These are phyloP conservation scores for Habroteleia sp. DNA, from an alignment of 2,888 invertebrate species.

Conservation along the genomic window DNA sequence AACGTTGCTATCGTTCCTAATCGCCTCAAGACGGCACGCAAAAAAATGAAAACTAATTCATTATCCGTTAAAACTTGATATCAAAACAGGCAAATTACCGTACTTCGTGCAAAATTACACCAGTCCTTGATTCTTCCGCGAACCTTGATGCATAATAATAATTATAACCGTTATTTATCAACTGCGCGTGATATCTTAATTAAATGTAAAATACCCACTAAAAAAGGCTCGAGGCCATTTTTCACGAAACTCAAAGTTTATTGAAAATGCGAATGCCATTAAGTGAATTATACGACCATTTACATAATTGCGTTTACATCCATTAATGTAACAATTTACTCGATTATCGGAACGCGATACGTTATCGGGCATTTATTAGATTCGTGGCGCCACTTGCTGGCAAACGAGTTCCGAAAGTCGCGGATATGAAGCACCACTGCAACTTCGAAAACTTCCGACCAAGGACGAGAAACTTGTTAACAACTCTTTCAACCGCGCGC, in stretches of 20 bases:
- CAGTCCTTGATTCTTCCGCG: too few relatives aligned
- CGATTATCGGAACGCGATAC: slow-evolving; percentile 25
- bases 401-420: slow-evolving; percentile 26
- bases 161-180: too few relatives aligned
- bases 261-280: background rate
- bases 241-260: background rate
- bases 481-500: slow-evolving; percentile 2
- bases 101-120: too few relatives aligned
- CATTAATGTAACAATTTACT: slow-evolving; percentile 39
- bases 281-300: slow-evolving; percentile 3
- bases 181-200: too few relatives aligned
- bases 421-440: background rate
- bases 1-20: too few relatives aligned
- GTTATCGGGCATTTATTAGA: slow-evolving; percentile 27
- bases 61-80: too few relatives aligned
- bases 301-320: slow-evolving; percentile 20
- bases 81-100: too few relatives aligned
- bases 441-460: background rate
- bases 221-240: too few relatives aligned
- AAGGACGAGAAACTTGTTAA: background rate
- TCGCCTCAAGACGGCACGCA: too few relatives aligned
- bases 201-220: too few relatives aligned
- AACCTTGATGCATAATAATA: too few relatives aligned
- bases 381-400: slow-evolving; percentile 21
- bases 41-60: too few relatives aligned